phyloP scores from a whole-genome alignment of 2,797 vertebrate genomes.

The Halcyon chelicuti region DNA sequence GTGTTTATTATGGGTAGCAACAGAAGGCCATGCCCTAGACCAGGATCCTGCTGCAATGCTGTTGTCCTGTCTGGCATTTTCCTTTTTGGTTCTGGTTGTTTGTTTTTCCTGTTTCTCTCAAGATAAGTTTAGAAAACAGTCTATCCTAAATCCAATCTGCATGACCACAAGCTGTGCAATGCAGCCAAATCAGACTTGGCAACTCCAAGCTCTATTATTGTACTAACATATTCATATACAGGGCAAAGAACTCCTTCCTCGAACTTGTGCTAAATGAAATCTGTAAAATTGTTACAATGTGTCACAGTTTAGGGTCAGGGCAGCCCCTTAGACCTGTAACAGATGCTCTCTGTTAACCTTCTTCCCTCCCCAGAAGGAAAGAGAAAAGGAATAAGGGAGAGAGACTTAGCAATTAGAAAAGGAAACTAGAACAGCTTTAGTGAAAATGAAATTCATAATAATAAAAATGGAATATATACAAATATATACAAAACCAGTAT shows the following conservation, averaged over 20 bases:
- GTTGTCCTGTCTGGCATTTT: neutral
- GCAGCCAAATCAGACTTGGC: neutral
- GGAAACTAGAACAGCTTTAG: too few species aligned
- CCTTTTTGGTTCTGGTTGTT: neutral
- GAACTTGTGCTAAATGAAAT: neutral
- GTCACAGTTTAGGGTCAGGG: too few species aligned
- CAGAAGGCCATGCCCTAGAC: neutral
- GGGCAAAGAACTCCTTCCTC: neutral
- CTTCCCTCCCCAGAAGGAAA: too few species aligned
- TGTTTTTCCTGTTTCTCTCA: neutral
- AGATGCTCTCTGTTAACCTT: too few species aligned
- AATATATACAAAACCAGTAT: too few species aligned
- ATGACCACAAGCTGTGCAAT: neutral
- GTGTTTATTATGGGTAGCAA: neutral
- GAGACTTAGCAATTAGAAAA: too few species aligned
- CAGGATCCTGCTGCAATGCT: neutral
- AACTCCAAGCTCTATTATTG: neutral
- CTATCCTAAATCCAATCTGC: neutral
- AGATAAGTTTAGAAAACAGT: neutral
- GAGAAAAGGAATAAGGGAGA: too few species aligned
- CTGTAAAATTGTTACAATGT: neutral
- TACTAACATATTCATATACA: neutral
- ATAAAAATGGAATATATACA: too few species aligned
- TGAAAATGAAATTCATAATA: too few species aligned
- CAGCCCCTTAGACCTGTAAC: too few species aligned